These are phyloP conservation scores for Carcharodon carcharias DNA, from an alignment of 2,797 vertebrate genomes.

Conservation along the genomic window DNA sequence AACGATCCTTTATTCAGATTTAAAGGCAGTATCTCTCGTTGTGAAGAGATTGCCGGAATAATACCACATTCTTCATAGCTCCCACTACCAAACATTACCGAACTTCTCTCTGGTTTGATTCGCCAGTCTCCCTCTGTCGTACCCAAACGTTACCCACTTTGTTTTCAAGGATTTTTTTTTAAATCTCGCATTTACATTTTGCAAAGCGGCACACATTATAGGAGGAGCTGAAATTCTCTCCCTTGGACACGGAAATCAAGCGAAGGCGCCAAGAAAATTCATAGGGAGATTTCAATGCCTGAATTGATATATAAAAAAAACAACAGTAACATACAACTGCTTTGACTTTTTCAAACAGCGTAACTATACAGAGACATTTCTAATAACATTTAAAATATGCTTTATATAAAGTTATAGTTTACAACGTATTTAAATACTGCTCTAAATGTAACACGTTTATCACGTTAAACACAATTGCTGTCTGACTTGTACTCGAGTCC, in stretches of 20 bases:
- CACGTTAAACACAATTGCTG: not conserved
- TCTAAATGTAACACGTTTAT: not conserved
- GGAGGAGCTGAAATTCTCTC: not conserved
- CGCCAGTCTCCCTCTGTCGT: not conserved
- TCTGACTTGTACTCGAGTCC: not conserved
- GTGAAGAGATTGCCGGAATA: not conserved
- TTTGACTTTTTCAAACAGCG: not conserved
- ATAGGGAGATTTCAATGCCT: not conserved
- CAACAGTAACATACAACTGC: not conserved
- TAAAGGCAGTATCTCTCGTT: not conserved
- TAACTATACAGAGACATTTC: not conserved
- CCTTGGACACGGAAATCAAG: not conserved
- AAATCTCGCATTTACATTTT: not conserved
- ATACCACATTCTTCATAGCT: slow-evolving; percentile 41
- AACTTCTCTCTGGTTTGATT: not conserved
- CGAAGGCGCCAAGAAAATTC: not conserved
- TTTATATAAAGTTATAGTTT: not conserved
- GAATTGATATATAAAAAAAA: not conserved
- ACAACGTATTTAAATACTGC: not conserved
- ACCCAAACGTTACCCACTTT: not conserved
- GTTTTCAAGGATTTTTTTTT: not conserved
- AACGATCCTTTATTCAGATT: not conserved
- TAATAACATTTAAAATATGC: not conserved
- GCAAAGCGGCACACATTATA: not conserved
- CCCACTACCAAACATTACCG: not conserved